Percentiles rank a stretch among this genome's conserved stretches.
These are phyloP conservation scores for Drosophila nasuta DNA, from an alignment of 1,140 invertebrate species.

Conservation along the genomic window DNA sequence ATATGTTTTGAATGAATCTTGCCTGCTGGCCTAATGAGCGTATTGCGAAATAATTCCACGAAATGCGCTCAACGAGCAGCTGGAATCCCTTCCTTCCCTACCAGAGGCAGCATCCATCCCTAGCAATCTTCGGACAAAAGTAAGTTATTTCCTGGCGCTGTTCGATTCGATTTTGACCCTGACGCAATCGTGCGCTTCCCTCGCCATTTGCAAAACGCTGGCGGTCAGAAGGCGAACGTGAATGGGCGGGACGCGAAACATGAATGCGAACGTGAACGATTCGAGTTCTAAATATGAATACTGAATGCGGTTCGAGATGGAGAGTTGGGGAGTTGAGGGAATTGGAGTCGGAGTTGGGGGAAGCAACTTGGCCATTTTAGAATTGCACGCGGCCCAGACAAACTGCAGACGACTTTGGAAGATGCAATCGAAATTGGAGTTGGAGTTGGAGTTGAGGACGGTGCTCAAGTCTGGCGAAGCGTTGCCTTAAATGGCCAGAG, in stretches of 20 bases:
- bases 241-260: slow-evolving; percentile 66
- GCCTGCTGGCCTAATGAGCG: neutral
- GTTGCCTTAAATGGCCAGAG: slow-evolving; percentile 61
- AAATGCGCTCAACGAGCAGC: slow-evolving; percentile 25
- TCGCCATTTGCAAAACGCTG: slow-evolving; percentile 58
- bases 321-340: neutral
- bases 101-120: slow-evolving; percentile 17
- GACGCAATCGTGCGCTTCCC: neutral
- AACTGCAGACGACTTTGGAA: slow-evolving; percentile 20
- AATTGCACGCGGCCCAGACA: slow-evolving; percentile 32
- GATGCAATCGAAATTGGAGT: neutral
- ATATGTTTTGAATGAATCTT: neutral
- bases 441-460: neutral
- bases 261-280: slow-evolving; percentile 32
- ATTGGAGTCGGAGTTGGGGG: neutral
- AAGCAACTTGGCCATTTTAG: slow-evolving; percentile 50
- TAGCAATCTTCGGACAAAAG: slow-evolving; percentile 54
- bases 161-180: neutral
- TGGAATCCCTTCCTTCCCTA: slow-evolving; percentile 7
- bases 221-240: slow-evolving; percentile 70
- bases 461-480: slow-evolving; percentile 24
- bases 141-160: slow-evolving; percentile 82
- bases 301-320: neutral
- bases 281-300: slow-evolving; percentile 45
- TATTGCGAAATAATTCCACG: slow-evolving; percentile 30